Evolutionary conservation across 2,797 vertebrate genomes (phyloP).

Genomic region (Molossus molossus): DNA sequence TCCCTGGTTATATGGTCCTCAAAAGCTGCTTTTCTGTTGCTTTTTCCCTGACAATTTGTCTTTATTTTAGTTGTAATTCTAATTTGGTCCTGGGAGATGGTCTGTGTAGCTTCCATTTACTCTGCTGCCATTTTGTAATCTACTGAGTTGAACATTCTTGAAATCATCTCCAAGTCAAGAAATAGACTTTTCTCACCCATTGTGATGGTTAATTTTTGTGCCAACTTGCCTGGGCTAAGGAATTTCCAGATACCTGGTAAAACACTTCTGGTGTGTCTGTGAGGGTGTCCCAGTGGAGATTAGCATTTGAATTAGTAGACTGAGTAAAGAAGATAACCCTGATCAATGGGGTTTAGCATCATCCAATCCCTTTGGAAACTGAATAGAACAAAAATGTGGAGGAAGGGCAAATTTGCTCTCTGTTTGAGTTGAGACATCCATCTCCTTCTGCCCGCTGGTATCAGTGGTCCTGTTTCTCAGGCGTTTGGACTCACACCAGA

Average conservation of each 20-base stretch:
- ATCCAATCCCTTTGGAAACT: neutral
- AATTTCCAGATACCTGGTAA: neutral
- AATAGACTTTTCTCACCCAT: constrained; percentile 22
- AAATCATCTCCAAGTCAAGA: constrained; percentile 48
- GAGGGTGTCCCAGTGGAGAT: neutral
- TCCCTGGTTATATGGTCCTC: too few relatives aligned
- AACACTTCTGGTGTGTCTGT: neutral
- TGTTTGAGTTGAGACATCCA: neutral
- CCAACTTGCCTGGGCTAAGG: neutral
- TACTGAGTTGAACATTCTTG: neutral
- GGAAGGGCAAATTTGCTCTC: neutral
- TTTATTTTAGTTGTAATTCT: too few relatives aligned
- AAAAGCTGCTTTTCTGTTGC: too few relatives aligned
- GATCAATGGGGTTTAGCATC: neutral
- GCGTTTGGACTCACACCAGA: neutral
- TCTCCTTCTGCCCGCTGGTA: neutral
- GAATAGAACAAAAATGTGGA: neutral
- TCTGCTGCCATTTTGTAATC: too few relatives aligned
- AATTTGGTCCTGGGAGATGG: too few relatives aligned
- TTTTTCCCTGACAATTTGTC: too few relatives aligned
- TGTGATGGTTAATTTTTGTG: neutral
- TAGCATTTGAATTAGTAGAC: neutral
- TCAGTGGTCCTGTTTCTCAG: neutral
- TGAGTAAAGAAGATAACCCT: neutral
- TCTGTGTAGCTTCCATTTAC: too few relatives aligned